Conservation (phyloP, 2,888 invertebrate genomes). For the Allygus modestus region DNA sequence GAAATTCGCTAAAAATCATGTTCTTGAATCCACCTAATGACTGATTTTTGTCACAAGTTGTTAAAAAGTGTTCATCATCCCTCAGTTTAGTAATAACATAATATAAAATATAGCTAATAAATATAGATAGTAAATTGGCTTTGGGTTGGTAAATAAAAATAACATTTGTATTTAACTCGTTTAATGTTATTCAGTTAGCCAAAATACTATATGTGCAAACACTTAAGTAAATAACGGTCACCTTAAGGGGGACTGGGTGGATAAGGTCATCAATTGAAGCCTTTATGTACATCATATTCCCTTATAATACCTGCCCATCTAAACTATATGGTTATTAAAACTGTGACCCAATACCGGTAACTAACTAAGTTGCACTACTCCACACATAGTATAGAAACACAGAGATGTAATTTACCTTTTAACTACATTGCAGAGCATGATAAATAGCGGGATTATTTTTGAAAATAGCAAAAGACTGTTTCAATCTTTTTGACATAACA, state of each 20-base stretch:
- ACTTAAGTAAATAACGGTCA: background rate
- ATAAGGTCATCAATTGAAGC: background rate
- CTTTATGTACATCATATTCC: background rate
- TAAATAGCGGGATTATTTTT: no score
- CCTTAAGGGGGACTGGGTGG: background rate
- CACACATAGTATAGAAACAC: background rate
- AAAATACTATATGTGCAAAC: conserved; percentile 31
- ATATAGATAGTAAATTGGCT: no score
- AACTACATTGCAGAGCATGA: background rate
- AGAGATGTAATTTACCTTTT: background rate
- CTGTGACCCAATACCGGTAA: background rate
- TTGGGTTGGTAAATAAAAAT: background rate
- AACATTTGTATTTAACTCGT: background rate
- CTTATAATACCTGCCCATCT: background rate
- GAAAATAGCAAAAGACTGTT: no score
- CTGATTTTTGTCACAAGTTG: no score
- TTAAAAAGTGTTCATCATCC: no score
- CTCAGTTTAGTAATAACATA: no score
- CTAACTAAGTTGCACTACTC: background rate
- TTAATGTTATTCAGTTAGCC: background rate
- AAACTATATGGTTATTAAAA: background rate
- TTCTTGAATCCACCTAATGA: no score
- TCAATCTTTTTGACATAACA: no score
- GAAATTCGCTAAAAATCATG: no score
- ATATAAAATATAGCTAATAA: no score